These are phyloP conservation scores for Arenaria interpres DNA, from an alignment of 2,113 vertebrate species.

Conservation along the genomic window DNA sequence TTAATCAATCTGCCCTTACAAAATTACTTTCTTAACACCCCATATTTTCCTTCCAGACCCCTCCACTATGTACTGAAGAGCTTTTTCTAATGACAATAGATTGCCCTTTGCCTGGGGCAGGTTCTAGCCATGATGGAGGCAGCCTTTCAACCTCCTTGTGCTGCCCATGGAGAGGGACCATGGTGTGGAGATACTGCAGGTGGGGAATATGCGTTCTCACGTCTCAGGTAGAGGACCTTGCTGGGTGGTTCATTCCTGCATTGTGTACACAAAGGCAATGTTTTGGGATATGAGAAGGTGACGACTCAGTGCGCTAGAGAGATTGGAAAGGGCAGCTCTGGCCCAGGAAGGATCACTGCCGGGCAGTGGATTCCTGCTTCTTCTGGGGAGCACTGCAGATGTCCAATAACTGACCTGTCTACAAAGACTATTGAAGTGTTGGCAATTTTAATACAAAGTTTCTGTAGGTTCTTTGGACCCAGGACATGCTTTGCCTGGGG, in stretches of 20 bases:
- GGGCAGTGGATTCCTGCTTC: neutral
- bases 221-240: neutral
- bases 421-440: neutral
- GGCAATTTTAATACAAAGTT: neutral
- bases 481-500: neutral
- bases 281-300: neutral
- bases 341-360: neutral
- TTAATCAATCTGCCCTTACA: neutral
- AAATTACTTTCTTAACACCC: neutral
- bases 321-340: neutral
- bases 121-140: neutral
- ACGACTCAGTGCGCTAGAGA: too few relatives aligned
- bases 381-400: neutral
- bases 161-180: neutral
- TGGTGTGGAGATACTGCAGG: neutral
- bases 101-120: neutral
- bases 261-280: neutral
- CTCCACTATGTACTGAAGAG: neutral
- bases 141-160: neutral
- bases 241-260: neutral
- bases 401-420: neutral
- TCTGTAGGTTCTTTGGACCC: neutral
- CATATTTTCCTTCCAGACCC: neutral
- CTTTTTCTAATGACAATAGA: neutral
- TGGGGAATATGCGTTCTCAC: neutral